Percentiles rank a stretch among this genome's conserved stretches.
Conservation (phyloP, 2,113 vertebrate genomes). For the Hippotragus niger region DNA sequence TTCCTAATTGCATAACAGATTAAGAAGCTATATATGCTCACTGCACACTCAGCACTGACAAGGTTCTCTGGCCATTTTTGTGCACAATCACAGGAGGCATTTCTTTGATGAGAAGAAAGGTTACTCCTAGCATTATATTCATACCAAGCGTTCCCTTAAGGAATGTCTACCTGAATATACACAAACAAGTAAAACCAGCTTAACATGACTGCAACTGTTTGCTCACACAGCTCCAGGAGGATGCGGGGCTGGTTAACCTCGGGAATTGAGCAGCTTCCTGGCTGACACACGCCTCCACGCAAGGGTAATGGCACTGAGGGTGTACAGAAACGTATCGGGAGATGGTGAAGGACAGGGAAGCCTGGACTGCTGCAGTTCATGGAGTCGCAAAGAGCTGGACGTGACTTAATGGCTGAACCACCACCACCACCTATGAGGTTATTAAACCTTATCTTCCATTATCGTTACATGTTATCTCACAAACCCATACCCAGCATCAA, state of each 20-base stretch:
- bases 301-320: rapidly evolving
- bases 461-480: not conserved
- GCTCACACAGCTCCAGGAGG: not conserved
- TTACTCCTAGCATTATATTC: not conserved
- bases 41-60: not conserved
- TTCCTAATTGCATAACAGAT: not conserved
- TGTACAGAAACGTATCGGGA: not conserved
- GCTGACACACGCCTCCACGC: not conserved
- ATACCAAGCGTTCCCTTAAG: not conserved
- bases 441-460: not conserved
- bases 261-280: not conserved
- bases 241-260: not conserved
- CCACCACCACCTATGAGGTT: not conserved
- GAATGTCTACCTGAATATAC: not conserved
- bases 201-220: rapidly evolving
- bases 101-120: not conserved
- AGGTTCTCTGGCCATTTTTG: not conserved
- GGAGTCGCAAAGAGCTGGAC: not conserved
- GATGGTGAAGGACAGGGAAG: not conserved
- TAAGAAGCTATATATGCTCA: not conserved
- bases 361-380: not conserved
- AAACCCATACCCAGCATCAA: not conserved
- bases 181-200: not conserved
- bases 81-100: not conserved
- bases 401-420: not conserved